phyloP scores from a whole-genome alignment of 2,113 vertebrate species.

The Sitta europaea region DNA sequence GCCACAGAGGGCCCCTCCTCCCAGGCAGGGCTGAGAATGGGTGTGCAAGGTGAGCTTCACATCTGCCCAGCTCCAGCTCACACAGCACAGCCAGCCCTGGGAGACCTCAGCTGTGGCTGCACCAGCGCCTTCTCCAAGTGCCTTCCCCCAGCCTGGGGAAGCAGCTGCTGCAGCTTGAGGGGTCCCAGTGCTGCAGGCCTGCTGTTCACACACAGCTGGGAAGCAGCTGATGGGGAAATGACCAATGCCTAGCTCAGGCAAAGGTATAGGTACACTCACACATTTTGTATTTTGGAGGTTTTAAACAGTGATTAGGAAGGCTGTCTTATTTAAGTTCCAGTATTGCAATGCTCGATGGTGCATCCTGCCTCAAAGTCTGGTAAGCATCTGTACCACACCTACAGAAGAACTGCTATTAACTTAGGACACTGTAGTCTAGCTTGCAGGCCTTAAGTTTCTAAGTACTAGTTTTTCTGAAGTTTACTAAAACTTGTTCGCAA shows the following conservation, averaged over 20 bases:
- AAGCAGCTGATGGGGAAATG: not conserved
- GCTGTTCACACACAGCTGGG: not conserved
- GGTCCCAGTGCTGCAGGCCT: not conserved
- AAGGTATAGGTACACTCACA: not conserved
- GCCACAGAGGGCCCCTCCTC: not conserved
- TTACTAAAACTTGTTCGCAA: too few relatives aligned
- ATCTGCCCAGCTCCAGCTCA: not conserved
- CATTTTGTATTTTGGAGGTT: not conserved
- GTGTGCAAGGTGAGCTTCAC: not conserved
- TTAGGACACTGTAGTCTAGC: too few relatives aligned
- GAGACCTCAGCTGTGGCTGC: not conserved
- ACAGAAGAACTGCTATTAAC: not conserved
- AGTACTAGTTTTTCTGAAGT: too few relatives aligned
- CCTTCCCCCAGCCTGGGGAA: too few relatives aligned
- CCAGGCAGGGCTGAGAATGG: not conserved
- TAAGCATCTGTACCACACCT: accelerated
- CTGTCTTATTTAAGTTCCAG: not conserved
- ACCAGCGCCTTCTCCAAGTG: not conserved
- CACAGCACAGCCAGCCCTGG: not conserved
- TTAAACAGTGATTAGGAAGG: not conserved
- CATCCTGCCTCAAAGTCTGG: not conserved
- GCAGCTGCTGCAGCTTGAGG: not conserved
- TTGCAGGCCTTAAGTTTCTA: too few relatives aligned
- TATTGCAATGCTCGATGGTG: not conserved
- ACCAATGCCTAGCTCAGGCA: not conserved